Base-by-base conservation (phyloP, 2,888 invertebrate species). In the Lasioglossum figueresi region DNA sequence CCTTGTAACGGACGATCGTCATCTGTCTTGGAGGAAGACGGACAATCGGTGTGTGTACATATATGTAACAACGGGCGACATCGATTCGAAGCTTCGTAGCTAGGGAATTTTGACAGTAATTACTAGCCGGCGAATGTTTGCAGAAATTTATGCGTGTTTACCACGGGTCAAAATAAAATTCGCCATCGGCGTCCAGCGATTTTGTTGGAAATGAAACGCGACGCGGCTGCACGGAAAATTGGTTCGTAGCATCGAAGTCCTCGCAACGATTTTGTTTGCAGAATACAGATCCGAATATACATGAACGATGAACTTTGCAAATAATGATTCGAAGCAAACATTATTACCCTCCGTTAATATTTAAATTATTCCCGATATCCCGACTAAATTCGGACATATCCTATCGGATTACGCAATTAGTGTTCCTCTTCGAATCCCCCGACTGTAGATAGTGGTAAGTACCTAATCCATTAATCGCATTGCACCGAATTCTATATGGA, bases 1-100 rank as follows among this genome's bases (percentile, higher is more conserved):
- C 75, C 40, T 68, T 74, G 70, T 70, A 45, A n/a, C 45, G 48
- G 23, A 59, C 70, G 43, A 70, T 52, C 68, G 73, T 77, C 70
- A 74, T 81, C 70, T 80, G 81, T 81, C 81, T 56, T 63, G 31
- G 31, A 63, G 63, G 31, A 63, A 63, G 63, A 63, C 63, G 31
- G 31, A 63, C 63, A 63, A 63, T 63, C 63, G 27, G 31, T 27
- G 63, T 63, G 16, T 3, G 12, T n/a, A 0, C 23, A 6, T 56
- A 4, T 56, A n/a, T 56, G 56, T 56, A 56, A 56, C 27, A 19
- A 19, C 63, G 19, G 6, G 16, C 63, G 14, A 63, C 63, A 63
- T 63, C 63, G 63, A 63, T 63, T 63, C 31, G 63, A 63, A 8
- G 63, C 63, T 63, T 63, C 63, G 63, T 31, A 31, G 31, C 31